A percentile compares a stretch with the other conserved stretches of the same genome.
phyloP scores from a whole-genome alignment of 1,140 invertebrate species.

The Anastatus disparis region DNA sequence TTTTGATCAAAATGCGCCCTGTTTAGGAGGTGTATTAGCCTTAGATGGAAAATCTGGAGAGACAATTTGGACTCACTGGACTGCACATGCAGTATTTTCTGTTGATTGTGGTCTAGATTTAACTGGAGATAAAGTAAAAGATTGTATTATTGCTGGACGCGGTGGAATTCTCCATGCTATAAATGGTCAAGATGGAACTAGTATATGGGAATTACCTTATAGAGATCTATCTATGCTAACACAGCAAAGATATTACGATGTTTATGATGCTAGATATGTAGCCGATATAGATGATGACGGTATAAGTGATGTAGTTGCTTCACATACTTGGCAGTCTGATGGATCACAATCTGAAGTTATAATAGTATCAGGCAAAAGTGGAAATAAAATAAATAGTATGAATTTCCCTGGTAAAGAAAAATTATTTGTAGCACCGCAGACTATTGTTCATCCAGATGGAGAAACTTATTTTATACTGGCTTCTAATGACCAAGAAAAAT shows the following conservation, averaged over 20 bases:
- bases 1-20: slow-evolving; percentile 73
- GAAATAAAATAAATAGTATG: slow-evolving; percentile 72
- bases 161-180: slow-evolving; percentile 79
- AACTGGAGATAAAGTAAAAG: slow-evolving; percentile 75
- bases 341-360: slow-evolving; percentile 69
- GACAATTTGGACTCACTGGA: slow-evolving; percentile 82
- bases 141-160: slow-evolving; percentile 80
- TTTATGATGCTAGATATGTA: slow-evolving; percentile 78
- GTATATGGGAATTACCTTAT: slow-evolving; percentile 75
- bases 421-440: slow-evolving; percentile 79
- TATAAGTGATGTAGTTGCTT: slow-evolving; percentile 77
- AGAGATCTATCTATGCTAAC: slow-evolving; percentile 52
- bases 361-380: slow-evolving; percentile 77
- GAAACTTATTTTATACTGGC: slow-evolving; percentile 74
- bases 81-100: slow-evolving; percentile 78
- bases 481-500: slow-evolving; percentile 79
- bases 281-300: slow-evolving; percentile 79
- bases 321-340: slow-evolving; percentile 71
- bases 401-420: slow-evolving; percentile 76
- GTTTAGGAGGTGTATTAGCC: slow-evolving; percentile 82
- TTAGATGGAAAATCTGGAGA: slow-evolving; percentile 78
- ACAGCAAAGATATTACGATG: slow-evolving; percentile 64
- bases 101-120: slow-evolving; percentile 81
- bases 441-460: slow-evolving; percentile 69
- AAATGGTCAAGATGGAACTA: slow-evolving; percentile 74